These are phyloP conservation scores for Aselliscus stoliczkanus DNA, from an alignment of 2,797 vertebrate species.

Conservation along the genomic window DNA sequence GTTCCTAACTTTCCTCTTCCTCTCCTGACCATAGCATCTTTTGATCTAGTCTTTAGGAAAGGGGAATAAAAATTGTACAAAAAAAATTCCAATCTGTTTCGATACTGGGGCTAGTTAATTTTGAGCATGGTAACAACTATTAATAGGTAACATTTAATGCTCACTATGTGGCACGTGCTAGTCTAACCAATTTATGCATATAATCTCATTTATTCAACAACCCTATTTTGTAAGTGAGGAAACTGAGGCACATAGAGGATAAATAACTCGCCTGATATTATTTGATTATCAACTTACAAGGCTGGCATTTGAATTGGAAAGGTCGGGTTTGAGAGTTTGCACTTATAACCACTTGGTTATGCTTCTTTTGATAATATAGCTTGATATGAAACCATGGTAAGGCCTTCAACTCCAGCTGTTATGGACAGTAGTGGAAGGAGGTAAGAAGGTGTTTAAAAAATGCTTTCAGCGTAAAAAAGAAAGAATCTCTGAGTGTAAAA, in stretches of 20 bases:
- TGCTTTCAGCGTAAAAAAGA: not conserved
- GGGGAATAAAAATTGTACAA: too few relatives aligned
- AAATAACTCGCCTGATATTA: not conserved
- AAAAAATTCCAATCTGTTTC: not conserved
- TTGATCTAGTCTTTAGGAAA: not conserved
- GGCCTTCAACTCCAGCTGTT: not conserved
- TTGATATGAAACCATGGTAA: not conserved
- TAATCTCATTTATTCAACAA: not conserved
- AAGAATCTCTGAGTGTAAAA: not conserved
- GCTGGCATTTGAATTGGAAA: not conserved
- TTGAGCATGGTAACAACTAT: not conserved
- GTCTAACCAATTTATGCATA: not conserved
- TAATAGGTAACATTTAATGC: not conserved
- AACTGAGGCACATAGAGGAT: not conserved
- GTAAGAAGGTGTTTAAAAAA: not conserved
- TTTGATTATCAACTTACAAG: not conserved
- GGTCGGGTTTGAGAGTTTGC: not conserved
- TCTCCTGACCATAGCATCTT: not conserved
- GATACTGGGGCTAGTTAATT: not conserved
- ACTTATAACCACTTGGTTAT: not conserved
- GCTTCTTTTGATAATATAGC: not conserved
- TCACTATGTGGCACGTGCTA: not conserved
- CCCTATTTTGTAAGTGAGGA: not conserved
- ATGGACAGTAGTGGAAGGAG: not conserved
- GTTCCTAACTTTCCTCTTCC: not conserved